A percentile compares a stretch with the other conserved stretches of the same genome.
Conservation (phyloP, 2,888 invertebrate genomes). For the Liodrosophila aerea region DNA sequence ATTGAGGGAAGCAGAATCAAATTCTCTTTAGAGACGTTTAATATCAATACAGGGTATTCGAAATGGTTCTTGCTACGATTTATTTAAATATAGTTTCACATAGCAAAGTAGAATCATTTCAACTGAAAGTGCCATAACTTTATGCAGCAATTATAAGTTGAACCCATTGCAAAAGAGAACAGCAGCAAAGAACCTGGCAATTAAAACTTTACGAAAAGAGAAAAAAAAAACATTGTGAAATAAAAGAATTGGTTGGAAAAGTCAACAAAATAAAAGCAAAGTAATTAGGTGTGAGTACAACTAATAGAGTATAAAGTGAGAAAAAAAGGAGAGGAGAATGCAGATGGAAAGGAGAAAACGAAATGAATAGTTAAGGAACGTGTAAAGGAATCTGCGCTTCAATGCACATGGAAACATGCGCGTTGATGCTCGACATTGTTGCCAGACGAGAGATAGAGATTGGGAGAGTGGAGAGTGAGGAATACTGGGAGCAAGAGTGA, state of each 20-base stretch:
- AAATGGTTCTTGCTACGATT: too few relatives aligned
- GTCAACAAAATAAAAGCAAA: slow-evolving; percentile 5
- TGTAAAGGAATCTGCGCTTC: slow-evolving; percentile 47
- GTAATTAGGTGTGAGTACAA: slow-evolving; percentile 7
- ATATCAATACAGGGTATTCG: too few relatives aligned
- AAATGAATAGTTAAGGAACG: slow-evolving; percentile 14
- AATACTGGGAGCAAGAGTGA: slow-evolving; percentile 13
- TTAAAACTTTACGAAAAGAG: slow-evolving; percentile 30
- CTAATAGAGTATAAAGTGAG: neutral
- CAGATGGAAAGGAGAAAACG: too few relatives aligned
- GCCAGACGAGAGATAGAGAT: slow-evolving; percentile 21
- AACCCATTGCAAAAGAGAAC: slow-evolving; percentile 23
- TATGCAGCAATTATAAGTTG: slow-evolving; percentile 21
- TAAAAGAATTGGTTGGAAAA: slow-evolving; percentile 2
- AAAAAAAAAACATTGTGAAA: slow-evolving; percentile 4
- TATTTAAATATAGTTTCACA: too few relatives aligned
- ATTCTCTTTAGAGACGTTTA: too few relatives aligned
- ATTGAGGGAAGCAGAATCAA: too few relatives aligned
- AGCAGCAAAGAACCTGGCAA: slow-evolving; percentile 17
- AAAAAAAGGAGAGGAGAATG: neutral
- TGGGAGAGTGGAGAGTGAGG: slow-evolving; percentile 2
- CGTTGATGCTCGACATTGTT: slow-evolving; percentile 60
- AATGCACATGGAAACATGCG: slow-evolving; percentile 60
- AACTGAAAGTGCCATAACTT: too few relatives aligned
- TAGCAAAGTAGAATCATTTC: too few relatives aligned